Conservation (phyloP, 2,113 vertebrate genomes). For the Ctenomys sociabilis region DNA sequence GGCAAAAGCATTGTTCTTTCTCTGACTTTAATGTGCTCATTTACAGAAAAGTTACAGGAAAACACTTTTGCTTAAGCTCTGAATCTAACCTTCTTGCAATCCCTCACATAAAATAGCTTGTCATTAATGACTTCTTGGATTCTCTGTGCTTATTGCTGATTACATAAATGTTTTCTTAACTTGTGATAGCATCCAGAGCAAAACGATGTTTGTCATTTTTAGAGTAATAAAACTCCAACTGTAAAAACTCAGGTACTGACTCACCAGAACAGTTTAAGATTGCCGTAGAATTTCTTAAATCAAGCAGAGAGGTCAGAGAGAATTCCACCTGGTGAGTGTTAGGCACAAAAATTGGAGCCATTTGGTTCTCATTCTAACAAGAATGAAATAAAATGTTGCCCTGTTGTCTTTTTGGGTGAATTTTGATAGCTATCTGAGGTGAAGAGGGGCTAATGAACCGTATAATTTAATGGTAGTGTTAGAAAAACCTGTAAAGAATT, state of each 20-base stretch:
- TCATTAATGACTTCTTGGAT: constrained; percentile 68
- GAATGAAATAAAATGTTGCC: constrained; percentile 45
- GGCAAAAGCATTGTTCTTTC: constrained; percentile 74
- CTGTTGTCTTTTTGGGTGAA: background rate
- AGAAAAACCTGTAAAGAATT: background rate
- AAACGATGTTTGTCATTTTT: constrained; percentile 72
- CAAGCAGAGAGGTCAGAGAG: background rate
- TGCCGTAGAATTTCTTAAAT: constrained; percentile 57
- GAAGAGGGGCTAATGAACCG: background rate
- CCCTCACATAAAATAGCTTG: constrained; percentile 60
- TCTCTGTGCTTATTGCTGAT: constrained; percentile 55
- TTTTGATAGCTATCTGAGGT: background rate
- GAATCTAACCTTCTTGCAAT: constrained; percentile 56
- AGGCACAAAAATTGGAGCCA: background rate
- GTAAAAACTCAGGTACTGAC: constrained; percentile 38
- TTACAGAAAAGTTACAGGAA: constrained; percentile 77
- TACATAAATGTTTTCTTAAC: constrained; percentile 73
- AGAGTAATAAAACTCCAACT: constrained; percentile 57
- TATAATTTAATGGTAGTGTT: background rate
- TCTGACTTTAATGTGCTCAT: constrained; percentile 81
- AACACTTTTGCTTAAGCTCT: constrained; percentile 72
- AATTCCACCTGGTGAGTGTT: constrained; percentile 47
- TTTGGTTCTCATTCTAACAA: constrained; percentile 40
- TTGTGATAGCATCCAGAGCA: constrained; percentile 56
- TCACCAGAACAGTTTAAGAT: background rate